Percentiles rank a stretch among this genome's conserved stretches.
phyloP scores from a whole-genome alignment of 2,888 invertebrate species.

The Nasonovia ribisnigri region DNA sequence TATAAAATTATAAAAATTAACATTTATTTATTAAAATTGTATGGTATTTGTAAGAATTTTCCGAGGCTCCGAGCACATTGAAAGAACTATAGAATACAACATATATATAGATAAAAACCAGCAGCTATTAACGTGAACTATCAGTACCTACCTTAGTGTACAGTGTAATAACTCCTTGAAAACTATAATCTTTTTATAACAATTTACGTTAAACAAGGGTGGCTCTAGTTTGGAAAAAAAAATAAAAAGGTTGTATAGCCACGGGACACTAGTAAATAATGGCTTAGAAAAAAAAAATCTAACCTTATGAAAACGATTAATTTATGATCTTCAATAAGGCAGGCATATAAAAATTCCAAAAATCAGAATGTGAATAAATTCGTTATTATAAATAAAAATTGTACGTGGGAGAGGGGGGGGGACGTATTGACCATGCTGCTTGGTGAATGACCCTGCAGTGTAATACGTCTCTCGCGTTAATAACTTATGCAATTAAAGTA shows the following conservation, averaged over 20 bases:
- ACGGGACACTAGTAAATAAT: not conserved
- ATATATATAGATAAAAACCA: not conserved
- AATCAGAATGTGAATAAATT: not conserved
- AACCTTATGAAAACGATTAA: not conserved
- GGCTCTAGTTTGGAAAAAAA: not conserved
- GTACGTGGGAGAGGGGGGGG: no score
- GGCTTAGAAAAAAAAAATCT: not conserved
- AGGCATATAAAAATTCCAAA: not conserved
- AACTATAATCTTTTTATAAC: not conserved
- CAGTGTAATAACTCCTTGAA: not conserved
- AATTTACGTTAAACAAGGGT: not conserved
- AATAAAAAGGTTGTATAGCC: not conserved
- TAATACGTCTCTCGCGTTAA: not conserved
- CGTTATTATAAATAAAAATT: not conserved
- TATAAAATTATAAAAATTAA: not conserved
- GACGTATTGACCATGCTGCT: no score
- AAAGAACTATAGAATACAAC: not conserved
- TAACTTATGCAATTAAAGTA: not conserved
- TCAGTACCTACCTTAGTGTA: not conserved
- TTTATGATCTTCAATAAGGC: not conserved
- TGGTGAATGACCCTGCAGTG: not conserved
- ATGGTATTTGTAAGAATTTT: not conserved
- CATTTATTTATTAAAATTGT: not conserved
- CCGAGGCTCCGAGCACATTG: rapidly evolving
- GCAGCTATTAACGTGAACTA: not conserved